These are phyloP conservation scores for Zaprionus taronus DNA, from an alignment of 1,140 invertebrate species.

Conservation along the genomic window DNA sequence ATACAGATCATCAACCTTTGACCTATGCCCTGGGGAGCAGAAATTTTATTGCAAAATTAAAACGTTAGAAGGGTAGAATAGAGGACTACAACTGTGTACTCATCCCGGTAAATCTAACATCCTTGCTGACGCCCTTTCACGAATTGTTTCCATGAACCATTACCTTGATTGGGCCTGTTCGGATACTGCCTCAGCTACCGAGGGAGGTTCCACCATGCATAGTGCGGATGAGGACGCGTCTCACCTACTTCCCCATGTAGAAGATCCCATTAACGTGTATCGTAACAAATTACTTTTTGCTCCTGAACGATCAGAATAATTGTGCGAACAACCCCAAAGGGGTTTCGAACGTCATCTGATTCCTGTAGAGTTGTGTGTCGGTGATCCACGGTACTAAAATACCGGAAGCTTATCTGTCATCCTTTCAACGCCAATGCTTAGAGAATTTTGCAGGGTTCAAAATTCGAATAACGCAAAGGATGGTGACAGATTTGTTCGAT, in stretches of 20 bases:
- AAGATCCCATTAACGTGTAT: slow-evolving; percentile 11
- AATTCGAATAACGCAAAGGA: slow-evolving; percentile 12
- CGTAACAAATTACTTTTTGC: slow-evolving; percentile 17
- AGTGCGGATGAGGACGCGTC: slow-evolving; percentile 7
- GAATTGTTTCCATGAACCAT: no score
- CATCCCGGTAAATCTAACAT: no score
- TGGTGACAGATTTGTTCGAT: slow-evolving; percentile 1
- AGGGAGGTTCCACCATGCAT: background rate
- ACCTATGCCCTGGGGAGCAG: no score
- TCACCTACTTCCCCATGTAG: background rate
- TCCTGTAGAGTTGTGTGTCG: background rate
- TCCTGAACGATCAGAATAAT: background rate
- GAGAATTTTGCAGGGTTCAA: background rate
- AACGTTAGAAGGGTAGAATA: no score
- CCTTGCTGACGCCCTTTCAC: no score
- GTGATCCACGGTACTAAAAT: slow-evolving; percentile 18
- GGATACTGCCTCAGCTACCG: no score
- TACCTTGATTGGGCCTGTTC: no score
- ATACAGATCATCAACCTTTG: background rate
- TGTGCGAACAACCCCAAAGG: background rate
- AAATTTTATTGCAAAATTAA: no score
- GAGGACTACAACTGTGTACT: no score
- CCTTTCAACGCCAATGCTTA: background rate
- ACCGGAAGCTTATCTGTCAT: background rate
- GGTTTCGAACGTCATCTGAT: background rate